Conservation (phyloP, 2,113 vertebrate genomes). For the Apteryx owenii region DNA sequence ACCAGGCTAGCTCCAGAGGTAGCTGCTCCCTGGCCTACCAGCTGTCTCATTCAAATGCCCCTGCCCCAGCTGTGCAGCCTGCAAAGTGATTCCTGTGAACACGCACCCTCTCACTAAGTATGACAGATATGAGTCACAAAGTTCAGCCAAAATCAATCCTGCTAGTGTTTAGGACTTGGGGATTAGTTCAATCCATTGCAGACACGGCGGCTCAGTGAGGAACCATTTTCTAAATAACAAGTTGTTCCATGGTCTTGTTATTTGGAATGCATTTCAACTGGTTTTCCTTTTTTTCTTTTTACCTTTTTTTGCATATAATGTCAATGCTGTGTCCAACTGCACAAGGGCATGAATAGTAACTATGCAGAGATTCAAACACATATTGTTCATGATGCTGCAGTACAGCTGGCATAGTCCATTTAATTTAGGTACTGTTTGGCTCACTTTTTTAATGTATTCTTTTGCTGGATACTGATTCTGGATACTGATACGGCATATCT, state of each 20-base stretch:
- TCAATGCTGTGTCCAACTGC: neutral
- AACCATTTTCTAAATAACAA: constrained; percentile 23
- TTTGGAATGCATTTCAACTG: neutral
- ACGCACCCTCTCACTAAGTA: neutral
- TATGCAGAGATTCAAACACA: neutral
- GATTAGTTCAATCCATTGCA: constrained; percentile 5
- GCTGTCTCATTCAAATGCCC: too few relatives aligned
- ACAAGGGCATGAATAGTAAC: neutral
- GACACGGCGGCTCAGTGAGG: neutral
- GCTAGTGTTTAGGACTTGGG: neutral
- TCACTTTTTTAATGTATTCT: neutral
- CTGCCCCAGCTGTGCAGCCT: too few relatives aligned
- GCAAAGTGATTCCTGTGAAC: neutral
- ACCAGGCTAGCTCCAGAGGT: too few relatives aligned
- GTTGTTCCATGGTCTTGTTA: neutral
- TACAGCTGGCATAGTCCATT: neutral
- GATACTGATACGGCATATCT: neutral
- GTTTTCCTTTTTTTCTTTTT: neutral
- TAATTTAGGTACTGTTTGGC: neutral
- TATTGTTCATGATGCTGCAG: neutral
- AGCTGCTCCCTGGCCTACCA: too few relatives aligned
- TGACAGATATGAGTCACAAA: neutral
- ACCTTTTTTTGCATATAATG: neutral
- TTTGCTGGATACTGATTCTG: neutral
- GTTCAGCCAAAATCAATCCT: constrained; percentile 25